Evolutionary conservation across 2,113 vertebrate genomes (phyloP).

Genomic region (Hippopotamus amphibius): DNA sequence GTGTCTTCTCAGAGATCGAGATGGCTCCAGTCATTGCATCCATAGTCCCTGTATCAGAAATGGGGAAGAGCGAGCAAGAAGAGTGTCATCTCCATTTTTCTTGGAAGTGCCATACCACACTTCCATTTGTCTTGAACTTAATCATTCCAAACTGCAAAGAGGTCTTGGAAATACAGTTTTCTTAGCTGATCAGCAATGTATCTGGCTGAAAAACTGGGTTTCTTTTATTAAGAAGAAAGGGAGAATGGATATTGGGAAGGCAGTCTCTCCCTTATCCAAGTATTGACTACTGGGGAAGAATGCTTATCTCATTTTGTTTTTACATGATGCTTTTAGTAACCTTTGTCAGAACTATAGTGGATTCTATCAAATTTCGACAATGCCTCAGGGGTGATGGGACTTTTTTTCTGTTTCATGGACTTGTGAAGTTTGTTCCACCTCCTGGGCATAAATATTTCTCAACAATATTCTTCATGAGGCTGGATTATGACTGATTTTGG

Average conservation of each 20-base stretch:
- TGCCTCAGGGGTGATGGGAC: background rate
- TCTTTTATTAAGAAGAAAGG: slow-evolving; percentile 16
- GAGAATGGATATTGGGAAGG: background rate
- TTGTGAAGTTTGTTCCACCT: slow-evolving; percentile 13
- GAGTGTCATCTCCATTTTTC: background rate
- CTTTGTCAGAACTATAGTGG: background rate
- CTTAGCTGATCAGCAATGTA: background rate
- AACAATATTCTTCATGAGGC: slow-evolving; percentile 31
- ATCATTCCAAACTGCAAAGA: background rate
- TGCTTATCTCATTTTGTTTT: background rate
- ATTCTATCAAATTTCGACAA: background rate
- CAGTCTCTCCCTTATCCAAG: background rate
- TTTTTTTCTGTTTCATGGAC: background rate
- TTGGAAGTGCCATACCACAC: background rate
- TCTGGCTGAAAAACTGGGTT: background rate
- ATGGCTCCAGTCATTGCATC: background rate
- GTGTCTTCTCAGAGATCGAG: background rate
- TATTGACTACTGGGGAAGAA: background rate
- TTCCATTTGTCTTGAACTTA: background rate
- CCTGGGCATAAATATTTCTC: background rate
- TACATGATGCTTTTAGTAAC: background rate
- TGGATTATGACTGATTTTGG: background rate
- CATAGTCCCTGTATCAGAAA: background rate
- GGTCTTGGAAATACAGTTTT: slow-evolving; percentile 41
- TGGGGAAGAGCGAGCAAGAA: background rate